These are phyloP conservation scores for Solenopsis fugax DNA, from an alignment of 1,140 invertebrate species.

Conservation along the genomic window DNA sequence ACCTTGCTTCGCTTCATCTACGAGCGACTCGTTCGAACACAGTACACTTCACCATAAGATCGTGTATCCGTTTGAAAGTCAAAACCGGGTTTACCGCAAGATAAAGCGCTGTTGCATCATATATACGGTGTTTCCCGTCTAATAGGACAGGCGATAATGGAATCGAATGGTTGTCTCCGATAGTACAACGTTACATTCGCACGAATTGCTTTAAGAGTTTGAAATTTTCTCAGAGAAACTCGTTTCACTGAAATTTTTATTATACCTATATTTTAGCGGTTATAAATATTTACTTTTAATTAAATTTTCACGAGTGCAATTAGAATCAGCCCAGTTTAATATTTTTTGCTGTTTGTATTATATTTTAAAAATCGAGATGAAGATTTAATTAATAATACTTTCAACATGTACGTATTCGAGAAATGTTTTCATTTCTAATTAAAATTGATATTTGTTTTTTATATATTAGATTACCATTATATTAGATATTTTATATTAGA, in stretches of 20 bases:
- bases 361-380: background rate
- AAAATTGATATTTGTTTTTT: conserved; percentile 10
- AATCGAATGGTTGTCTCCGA: conserved; percentile 18
- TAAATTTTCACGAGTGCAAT: background rate
- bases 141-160: conserved; percentile 51
- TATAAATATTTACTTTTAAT: background rate
- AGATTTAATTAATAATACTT: background rate
- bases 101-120: conserved; percentile 66
- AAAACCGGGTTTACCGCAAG: conserved; percentile 65
- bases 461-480: background rate
- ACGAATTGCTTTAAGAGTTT: background rate
- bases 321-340: background rate
- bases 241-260: background rate
- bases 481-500: background rate
- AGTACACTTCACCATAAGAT: conserved; percentile 26
- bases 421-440: background rate
- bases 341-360: background rate
- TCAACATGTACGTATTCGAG: background rate
- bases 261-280: background rate
- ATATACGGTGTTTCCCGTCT: conserved; percentile 47
- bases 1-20: conserved; percentile 24
- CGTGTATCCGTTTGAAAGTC: conserved; percentile 64
- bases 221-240: background rate
- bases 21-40: conserved; percentile 23
- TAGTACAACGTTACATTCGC: background rate